These are phyloP conservation scores for Anas platyrhynchos DNA, from an alignment of 2,113 vertebrate species.

Conservation along the genomic window DNA sequence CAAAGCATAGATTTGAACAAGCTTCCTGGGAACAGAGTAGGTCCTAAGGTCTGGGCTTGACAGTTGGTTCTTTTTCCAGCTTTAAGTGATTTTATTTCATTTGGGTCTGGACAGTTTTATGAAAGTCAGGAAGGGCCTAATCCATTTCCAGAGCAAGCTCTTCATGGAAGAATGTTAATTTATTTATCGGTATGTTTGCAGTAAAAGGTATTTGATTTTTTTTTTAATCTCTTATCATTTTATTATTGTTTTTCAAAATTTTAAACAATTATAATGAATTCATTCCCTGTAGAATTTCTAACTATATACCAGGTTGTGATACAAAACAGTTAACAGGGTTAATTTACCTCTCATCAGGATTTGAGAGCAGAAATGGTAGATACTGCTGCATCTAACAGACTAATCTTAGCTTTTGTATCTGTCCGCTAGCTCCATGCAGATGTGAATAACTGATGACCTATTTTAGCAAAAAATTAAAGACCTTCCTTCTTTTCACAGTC, in stretches of 20 bases:
- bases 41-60: neutral
- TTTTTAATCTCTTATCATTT: neutral
- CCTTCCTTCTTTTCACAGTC: neutral
- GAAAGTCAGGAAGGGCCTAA: neutral
- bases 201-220: neutral
- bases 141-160: neutral
- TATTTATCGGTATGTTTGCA: neutral
- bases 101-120: neutral
- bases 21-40: neutral
- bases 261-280: neutral
- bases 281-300: neutral
- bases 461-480: conserved; percentile 25
- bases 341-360: neutral
- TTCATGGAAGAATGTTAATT: neutral
- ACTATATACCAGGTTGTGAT: neutral
- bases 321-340: neutral
- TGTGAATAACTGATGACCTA: neutral
- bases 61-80: neutral
- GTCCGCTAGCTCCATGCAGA: neutral
- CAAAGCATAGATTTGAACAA: neutral
- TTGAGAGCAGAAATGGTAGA: neutral
- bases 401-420: neutral
- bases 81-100: neutral
- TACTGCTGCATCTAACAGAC: neutral
- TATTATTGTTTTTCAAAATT: neutral